Evolutionary conservation across 2,113 vertebrate species (phyloP).

Genomic region (Calypte anna): DNA sequence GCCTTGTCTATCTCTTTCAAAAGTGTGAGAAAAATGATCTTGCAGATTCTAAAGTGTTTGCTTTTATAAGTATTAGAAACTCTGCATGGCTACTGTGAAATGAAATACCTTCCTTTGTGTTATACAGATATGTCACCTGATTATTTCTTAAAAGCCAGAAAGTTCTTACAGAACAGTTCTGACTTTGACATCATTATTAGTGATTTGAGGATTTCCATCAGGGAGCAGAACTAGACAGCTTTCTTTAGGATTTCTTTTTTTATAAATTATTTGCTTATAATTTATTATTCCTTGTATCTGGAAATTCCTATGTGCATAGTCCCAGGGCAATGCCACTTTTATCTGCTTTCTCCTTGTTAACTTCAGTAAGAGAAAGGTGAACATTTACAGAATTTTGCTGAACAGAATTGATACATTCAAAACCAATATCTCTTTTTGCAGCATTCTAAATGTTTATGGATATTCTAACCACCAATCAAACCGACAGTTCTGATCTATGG

Average conservation of each 20-base stretch:
- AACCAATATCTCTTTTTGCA: background rate
- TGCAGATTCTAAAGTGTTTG: background rate
- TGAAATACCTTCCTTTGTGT: background rate
- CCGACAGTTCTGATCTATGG: background rate
- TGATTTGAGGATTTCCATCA: background rate
- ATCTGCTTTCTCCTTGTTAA: background rate
- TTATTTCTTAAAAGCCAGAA: background rate
- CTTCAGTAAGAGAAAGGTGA: background rate
- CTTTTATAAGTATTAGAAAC: background rate
- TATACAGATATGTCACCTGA: accelerated
- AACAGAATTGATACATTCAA: background rate
- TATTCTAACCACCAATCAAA: background rate
- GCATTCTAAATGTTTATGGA: background rate
- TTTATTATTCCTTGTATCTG: background rate
- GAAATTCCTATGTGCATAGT: background rate
- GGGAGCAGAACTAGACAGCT: background rate
- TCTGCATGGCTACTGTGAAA: background rate
- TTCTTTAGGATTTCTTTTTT: background rate
- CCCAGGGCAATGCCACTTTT: background rate
- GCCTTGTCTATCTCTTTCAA: background rate
- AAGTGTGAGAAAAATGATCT: background rate
- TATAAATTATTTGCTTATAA: background rate
- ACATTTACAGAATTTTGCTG: background rate
- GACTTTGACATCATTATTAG: background rate
- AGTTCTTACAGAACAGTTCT: background rate